These are phyloP conservation scores for Mus spretus DNA, from an alignment of 2,797 vertebrate genomes.

Conservation along the genomic window DNA sequence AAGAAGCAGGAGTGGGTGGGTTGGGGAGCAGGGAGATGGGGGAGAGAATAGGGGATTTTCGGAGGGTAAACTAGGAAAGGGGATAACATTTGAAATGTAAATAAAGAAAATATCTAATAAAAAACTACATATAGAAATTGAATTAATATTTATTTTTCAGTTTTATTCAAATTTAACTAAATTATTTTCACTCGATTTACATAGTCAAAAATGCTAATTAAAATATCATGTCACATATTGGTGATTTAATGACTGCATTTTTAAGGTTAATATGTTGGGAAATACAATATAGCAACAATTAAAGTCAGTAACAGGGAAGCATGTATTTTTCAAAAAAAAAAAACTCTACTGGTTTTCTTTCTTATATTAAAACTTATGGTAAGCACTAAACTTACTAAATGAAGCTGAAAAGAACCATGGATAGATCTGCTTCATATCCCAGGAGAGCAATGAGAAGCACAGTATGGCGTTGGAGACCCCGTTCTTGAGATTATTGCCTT, in stretches of 20 bases:
- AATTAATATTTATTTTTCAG: neutral
- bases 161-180: conserved; percentile 30
- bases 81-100: no score
- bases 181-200: conserved; percentile 16
- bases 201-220: conserved; percentile 17
- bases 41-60: no score
- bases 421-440: neutral
- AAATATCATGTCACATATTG: neutral
- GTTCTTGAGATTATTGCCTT: neutral
- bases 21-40: no score
- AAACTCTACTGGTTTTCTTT: neutral
- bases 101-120: no score
- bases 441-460: conserved; percentile 31
- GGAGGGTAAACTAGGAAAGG: no score
- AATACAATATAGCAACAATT: neutral
- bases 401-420: neutral
- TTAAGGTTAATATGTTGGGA: neutral
- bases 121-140: neutral
- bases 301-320: neutral
- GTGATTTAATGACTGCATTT: neutral
- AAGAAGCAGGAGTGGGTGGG: no score
- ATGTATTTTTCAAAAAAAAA: neutral
- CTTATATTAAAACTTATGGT: conserved; percentile 26
- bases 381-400: neutral
- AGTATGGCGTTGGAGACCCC: neutral